Evolutionary conservation across 2,888 invertebrate species (phyloP).

Genomic region (Temnothorax ravouxi): DNA sequence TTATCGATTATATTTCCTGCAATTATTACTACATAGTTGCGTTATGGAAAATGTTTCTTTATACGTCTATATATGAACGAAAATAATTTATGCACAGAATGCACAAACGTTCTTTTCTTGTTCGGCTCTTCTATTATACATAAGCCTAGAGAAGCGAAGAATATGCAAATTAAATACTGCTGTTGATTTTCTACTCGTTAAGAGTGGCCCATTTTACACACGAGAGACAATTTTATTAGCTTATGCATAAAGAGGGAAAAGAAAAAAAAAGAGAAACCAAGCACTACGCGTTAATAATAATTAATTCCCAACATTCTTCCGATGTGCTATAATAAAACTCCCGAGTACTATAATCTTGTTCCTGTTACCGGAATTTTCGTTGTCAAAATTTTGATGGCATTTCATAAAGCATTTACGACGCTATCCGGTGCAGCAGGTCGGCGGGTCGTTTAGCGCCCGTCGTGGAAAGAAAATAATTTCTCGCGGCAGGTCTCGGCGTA

Average conservation of each 20-base stretch:
- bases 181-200: constrained; percentile 18
- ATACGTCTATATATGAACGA: not conserved
- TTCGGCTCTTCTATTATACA: not conserved
- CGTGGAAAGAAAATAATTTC: constrained; percentile 34
- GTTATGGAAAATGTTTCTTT: not conserved
- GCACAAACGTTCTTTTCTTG: not conserved
- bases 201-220: not conserved
- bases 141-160: not conserved
- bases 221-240: constrained; percentile 20
- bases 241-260: not conserved
- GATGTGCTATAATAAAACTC: not conserved
- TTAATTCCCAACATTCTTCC: not conserved
- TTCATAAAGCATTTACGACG: constrained; percentile 27
- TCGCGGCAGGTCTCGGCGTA: not conserved
- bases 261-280: not conserved
- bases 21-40: not conserved
- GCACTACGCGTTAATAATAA: not conserved
- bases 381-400: constrained; percentile 17
- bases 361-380: constrained; percentile 9
- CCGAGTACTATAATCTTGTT: not conserved
- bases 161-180: constrained; percentile 20
- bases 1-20: not conserved
- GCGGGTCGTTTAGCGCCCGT: not conserved
- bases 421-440: constrained; percentile 4
- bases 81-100: constrained; percentile 7